phyloP scores from a whole-genome alignment of 2,888 invertebrate genomes.

The Amphipyra berbera region DNA sequence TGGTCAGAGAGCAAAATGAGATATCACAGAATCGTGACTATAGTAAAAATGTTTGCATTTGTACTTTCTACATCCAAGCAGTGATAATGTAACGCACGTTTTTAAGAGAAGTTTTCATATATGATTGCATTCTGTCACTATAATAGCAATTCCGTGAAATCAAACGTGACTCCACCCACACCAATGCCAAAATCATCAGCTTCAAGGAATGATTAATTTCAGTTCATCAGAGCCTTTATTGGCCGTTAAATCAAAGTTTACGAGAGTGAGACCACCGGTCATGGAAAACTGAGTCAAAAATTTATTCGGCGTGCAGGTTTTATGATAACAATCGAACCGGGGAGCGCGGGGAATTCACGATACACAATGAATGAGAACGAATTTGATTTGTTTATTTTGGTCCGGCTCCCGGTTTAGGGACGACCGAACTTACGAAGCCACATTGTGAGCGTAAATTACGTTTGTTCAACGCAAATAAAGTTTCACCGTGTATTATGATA shows the following conservation, averaged over 20 bases:
- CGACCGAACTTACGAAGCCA: conserved; percentile 69
- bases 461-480: conserved; percentile 75
- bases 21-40: conserved; percentile 45
- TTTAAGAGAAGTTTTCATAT: conserved; percentile 3
- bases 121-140: conserved; percentile 24
- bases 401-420: conserved; percentile 65
- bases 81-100: conserved; percentile 1
- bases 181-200: conserved; percentile 51
- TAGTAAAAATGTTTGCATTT: conserved; percentile 18
- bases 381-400: conserved; percentile 81
- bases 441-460: conserved; percentile 80
- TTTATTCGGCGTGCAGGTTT: conserved; percentile 66
- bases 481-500: conserved; percentile 58
- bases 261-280: conserved; percentile 19
- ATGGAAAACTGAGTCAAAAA: conserved; percentile 47
- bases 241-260: conserved; percentile 52
- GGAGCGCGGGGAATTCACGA: conserved; percentile 65
- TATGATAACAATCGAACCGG: conserved; percentile 66
- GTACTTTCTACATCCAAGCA: conserved; percentile 26
- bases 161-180: conserved; percentile 25
- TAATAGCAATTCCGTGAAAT: conserved; percentile 23
- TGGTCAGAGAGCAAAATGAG: conserved; percentile 37
- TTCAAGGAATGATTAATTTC: conserved; percentile 49
- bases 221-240: conserved; percentile 52
- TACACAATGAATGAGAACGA: conserved; percentile 61